Evolutionary conservation across 2,113 vertebrate genomes (phyloP).

Genomic region (Macrotis lagotis): DNA sequence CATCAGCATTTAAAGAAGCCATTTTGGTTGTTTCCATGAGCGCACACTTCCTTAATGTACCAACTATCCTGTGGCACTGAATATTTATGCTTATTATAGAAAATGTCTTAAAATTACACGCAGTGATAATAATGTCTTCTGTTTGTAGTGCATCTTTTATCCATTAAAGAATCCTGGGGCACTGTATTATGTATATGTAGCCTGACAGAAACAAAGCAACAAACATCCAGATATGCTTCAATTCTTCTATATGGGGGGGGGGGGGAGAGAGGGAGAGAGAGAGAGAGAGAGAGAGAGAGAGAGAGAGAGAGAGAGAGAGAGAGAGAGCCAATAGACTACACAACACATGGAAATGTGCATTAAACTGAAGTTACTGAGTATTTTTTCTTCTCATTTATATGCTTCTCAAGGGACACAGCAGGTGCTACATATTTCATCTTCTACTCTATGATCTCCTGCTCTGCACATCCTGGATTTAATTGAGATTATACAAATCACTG

Average conservation of each 20-base stretch:
- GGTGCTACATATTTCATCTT: constrained; percentile 61
- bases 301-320: background rate
- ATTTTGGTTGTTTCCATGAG: background rate
- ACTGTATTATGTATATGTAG: background rate
- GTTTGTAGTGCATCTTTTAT: constrained; percentile 32
- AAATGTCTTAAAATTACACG: constrained; percentile 24
- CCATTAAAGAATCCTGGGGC: background rate
- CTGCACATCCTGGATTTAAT: constrained; percentile 36
- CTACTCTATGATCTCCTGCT: constrained; percentile 49
- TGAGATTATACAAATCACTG: constrained; percentile 57
- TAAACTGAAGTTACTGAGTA: constrained; percentile 25
- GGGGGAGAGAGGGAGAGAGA: background rate
- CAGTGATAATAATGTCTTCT: constrained; percentile 7
- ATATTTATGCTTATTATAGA: background rate
- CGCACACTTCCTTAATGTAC: background rate
- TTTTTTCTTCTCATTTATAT: constrained; percentile 49
- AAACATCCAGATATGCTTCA: constrained; percentile 12
- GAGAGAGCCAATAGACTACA: background rate
- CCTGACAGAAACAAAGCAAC: constrained; percentile 14
- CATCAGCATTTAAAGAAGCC: background rate
- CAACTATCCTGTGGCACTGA: constrained; percentile 5
- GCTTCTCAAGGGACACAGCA: constrained; percentile 32
- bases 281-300: background rate
- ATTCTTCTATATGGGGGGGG: background rate
- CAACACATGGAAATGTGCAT: background rate